Conservation (phyloP, 2,113 vertebrate genomes). For the Saccopteryx bilineata region DNA sequence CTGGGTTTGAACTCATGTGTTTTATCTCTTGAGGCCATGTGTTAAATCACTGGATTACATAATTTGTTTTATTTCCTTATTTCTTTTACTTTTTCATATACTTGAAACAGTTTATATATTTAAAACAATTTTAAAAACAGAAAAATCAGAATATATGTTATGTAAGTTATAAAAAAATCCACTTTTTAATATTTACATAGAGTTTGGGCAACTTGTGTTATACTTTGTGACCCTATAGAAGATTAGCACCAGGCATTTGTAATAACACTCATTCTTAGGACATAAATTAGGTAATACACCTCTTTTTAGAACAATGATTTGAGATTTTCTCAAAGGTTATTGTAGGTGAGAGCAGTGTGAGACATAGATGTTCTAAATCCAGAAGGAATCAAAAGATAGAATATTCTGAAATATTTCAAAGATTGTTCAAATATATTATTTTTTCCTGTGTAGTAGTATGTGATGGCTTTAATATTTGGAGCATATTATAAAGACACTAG, state of each 20-base stretch:
- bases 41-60: not conserved
- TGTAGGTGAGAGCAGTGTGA: not conserved
- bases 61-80: not conserved
- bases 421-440: not conserved
- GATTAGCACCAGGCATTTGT: not conserved
- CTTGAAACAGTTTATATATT: not conserved
- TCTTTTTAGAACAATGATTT: conserved; percentile 13
- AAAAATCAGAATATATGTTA: not conserved
- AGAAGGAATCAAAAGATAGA: not conserved
- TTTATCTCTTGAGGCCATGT: not conserved
- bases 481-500: not conserved
- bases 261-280: not conserved
- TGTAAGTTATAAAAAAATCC: not conserved
- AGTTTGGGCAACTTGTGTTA: not conserved
- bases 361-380: not conserved
- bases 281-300: not conserved
- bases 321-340: not conserved
- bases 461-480: not conserved
- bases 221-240: not conserved
- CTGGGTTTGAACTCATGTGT: not conserved
- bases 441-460: not conserved
- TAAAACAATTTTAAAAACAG: not conserved
- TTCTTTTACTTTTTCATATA: not conserved
- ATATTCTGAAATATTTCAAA: conserved; percentile 27
- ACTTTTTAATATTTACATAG: not conserved